Conservation (phyloP, 37 sponge, comb jelly and placozoan genomes). For the Chondrilla cf. caribensis region DNA sequence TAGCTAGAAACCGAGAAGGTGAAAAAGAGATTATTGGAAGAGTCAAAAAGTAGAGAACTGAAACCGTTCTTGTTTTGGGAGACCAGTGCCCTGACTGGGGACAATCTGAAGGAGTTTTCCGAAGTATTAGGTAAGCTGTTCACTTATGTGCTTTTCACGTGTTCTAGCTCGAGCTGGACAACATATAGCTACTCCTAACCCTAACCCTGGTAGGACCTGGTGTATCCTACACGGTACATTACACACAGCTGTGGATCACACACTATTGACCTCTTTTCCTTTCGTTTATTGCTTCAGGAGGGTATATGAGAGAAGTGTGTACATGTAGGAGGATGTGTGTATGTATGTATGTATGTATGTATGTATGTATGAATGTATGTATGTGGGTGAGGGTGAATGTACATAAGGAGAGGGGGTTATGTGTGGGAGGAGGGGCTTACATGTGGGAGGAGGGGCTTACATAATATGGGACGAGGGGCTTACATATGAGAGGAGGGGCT, state of each 20-base stretch:
- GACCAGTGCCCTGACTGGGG: background rate
- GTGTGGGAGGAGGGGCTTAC: no score
- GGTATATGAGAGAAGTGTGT: background rate
- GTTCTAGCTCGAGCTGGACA: background rate
- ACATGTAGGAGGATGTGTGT: background rate
- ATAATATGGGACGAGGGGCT: no score
- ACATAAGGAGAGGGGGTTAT: no score
- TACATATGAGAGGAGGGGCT: no score
- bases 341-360: background rate
- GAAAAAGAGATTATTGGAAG: background rate
- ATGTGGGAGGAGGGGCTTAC: no score
- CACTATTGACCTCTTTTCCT: no score
- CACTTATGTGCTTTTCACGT: no score
- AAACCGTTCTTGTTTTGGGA: background rate
- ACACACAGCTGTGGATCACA: no score
- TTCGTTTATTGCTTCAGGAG: background rate
- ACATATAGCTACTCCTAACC: background rate
- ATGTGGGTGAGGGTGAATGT: background rate
- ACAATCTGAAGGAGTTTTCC: background rate
- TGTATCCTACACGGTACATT: no score
- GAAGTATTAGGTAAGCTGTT: background rate
- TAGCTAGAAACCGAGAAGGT: background rate
- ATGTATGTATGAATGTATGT: conserved; percentile 1
- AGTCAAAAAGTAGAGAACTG: background rate
- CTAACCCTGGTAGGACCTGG: no score